Base-by-base conservation (phyloP, 1,140 invertebrate genomes). In the Sitophilus oryzae region DNA sequence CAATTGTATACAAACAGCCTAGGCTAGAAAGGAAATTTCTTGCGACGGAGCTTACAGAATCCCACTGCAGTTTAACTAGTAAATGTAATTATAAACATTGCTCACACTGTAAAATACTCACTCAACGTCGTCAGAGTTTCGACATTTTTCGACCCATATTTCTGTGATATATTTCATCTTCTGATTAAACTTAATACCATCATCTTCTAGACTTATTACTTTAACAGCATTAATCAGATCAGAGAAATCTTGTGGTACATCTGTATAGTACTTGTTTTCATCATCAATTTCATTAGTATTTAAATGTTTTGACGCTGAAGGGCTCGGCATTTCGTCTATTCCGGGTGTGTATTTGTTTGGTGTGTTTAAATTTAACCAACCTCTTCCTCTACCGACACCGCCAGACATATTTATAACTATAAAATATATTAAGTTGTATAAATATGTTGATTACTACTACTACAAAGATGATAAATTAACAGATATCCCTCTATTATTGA, bases 171-270 rank as follows among this genome's bases (percentile, higher is more conserved):
- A 52, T 50, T 60, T 63, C 5, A 66, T 59, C 48, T 69, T 69
- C 52, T 68, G 64, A 57, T 68, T 68, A 43, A 68, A 61, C 37
- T 62, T 42, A 46, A 68, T 69, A 15, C 65, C 66, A 61, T 69
- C 66, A 61, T 69, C 67, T 21, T 61, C 57, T 9, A 56, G 40
- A 47, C 62, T 59, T 14, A 68, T 40, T 25, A 60, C 46, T 34
- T 56, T 60, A 8, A 69, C 53, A 46, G 52, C 57, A 21, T 49
- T 58, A 10, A 66, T 52, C 19, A 69, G 35, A 46, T 51, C 40
- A 21, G 40, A 45, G 41, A 38, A 62, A 46, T 59, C 60, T 16
- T 49, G 20, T 5, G 36, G 10, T 10, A 22, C 41, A 45, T 62
- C 54, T 30, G 25, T 6, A 30, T 30, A 34, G 37, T 42, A 56